phyloP scores from a whole-genome alignment of 2,888 invertebrate genomes.

The Hecatera dysodea region DNA sequence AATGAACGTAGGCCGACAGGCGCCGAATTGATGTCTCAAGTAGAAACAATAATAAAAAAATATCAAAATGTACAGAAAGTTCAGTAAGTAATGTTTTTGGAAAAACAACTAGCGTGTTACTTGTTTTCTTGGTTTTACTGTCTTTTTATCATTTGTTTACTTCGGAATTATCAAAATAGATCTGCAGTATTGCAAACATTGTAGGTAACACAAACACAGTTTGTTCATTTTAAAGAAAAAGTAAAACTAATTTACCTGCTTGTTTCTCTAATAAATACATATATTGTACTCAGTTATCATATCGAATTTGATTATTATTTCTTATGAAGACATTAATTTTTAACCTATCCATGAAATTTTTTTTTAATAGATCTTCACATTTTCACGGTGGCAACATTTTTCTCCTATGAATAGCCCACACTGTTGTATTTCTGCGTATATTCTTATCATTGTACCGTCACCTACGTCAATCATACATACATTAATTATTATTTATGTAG shows the following conservation, averaged over 20 bases:
- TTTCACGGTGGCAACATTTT: neutral
- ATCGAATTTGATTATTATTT: no score
- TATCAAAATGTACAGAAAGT: slow-evolving; percentile 51
- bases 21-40: slow-evolving; percentile 65
- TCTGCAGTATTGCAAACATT: slow-evolving; percentile 5
- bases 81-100: slow-evolving; percentile 38
- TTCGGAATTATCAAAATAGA: neutral
- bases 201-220: neutral
- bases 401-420: no score
- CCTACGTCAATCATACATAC: slow-evolving; percentile 74
- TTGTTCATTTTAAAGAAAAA: no score
- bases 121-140: slow-evolving; percentile 17
- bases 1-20: slow-evolving; percentile 63
- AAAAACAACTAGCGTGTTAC: slow-evolving; percentile 5
- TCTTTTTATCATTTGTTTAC: slow-evolving; percentile 32
- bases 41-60: slow-evolving; percentile 53
- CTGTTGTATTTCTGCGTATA: slow-evolving; percentile 55
- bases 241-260: no score
- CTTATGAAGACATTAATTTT: no score
- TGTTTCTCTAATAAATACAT: no score
- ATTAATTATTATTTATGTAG: slow-evolving; percentile 79
- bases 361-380: no score
- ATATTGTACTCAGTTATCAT: no score
- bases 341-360: no score
- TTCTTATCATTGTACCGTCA: slow-evolving; percentile 56